Base-by-base conservation (phyloP, 2,113 vertebrate species). In the Ellobius talpinus region DNA sequence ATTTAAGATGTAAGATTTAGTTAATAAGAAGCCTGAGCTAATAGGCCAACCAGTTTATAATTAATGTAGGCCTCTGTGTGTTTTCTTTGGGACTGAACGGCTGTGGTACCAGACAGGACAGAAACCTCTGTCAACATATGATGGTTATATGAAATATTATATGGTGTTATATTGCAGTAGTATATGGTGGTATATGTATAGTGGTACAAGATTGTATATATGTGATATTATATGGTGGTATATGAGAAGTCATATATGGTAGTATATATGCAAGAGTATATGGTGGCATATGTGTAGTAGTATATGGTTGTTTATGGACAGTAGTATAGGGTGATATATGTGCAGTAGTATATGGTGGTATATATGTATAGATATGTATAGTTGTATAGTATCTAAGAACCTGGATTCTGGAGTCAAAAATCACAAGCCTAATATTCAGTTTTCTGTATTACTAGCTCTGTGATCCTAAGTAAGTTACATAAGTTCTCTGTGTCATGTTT, bases 391-490 rank as follows among this genome's bases (percentile, higher is more conserved):
- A 36, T 63, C 76, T 73, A 91, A 77, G 65, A 93, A 58, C 45
- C 66, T 95, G 45, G 33, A 72, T 89, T 89, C 88, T 77, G 29
- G 33, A 91, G 31, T 26, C 55, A 86, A 86, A 82, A 93, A 24
- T 78, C 77, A 92, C 33, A 79, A 65, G n/a, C n/a, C 65, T 66
- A 31, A 61, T 17, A 81, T 13, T 17, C 7, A 45, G 52, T 33
- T 36, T 78, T 36, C 55, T 17, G 1, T 66, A 13, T 72, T 76
- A 13, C 26, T 73, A 89, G 21, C 17, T 93, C 17, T 58, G 52
- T 61, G 39, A 96, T 73, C 19, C 45, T 86, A 72, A 89, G 24
- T 33, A 97, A 94, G 36, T 92, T 73, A 94, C 2, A 31, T 17
- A 91, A 94, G 24, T 81, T 89, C 61, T 77, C 65, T 26, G 33